Percentiles rank a stretch among this genome's conserved stretches.
phyloP scores from a whole-genome alignment of 2,888 invertebrate species.

The Polymixis lichenea region DNA sequence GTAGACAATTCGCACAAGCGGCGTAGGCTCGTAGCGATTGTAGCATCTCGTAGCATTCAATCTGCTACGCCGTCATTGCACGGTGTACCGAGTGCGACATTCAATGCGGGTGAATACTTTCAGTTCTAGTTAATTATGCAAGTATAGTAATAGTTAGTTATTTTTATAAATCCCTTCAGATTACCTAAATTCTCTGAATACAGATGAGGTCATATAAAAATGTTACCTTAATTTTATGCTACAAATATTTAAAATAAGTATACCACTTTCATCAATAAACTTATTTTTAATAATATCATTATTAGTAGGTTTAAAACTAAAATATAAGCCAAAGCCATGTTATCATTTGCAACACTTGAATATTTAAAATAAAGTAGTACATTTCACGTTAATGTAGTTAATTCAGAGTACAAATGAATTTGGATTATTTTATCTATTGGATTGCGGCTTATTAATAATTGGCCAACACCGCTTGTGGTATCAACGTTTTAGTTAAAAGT shows the following conservation, averaged over 20 bases:
- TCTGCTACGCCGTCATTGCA: constrained; percentile 52
- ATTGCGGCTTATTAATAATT: constrained; percentile 53
- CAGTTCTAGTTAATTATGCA: constrained; percentile 1
- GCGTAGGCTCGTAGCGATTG: constrained; percentile 57
- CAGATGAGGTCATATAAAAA: neutral
- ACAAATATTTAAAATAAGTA: neutral
- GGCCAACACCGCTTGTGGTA: constrained; percentile 37
- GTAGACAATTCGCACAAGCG: constrained; percentile 52
- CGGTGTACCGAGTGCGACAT: constrained; percentile 21
- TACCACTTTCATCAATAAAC: neutral
- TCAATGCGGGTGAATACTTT: constrained; percentile 30
- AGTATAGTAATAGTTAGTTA: neutral
- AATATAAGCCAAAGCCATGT: neutral
- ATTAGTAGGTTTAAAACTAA: neutral
- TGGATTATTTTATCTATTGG: constrained; percentile 33
- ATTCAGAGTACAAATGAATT: constrained; percentile 41
- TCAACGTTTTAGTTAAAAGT: constrained; percentile 46
- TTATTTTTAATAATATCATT: constrained; percentile 1
- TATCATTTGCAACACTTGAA: constrained; percentile 25
- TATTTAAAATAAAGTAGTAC: constrained; percentile 20
- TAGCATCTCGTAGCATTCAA: constrained; percentile 57
- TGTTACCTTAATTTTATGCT: neutral
- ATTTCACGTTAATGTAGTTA: constrained; percentile 18
- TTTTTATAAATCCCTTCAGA: neutral
- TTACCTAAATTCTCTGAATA: neutral